Percentiles rank a stretch among this genome's conserved stretches.
These are phyloP conservation scores for Conger conger DNA, from an alignment of 2,113 vertebrate species.

Conservation along the genomic window DNA sequence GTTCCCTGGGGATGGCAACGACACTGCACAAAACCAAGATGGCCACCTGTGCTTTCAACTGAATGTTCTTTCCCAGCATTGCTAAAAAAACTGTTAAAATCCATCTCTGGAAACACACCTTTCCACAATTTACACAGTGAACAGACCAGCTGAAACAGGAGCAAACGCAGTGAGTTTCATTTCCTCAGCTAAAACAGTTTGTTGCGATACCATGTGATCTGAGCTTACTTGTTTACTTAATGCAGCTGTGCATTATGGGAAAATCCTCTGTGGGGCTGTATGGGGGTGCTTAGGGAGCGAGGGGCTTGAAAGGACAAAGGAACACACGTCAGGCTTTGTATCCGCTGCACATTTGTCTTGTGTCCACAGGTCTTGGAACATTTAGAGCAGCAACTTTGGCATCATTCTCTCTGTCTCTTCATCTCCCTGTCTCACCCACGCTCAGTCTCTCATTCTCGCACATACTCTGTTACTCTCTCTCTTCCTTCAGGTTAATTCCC, in stretches of 20 bases:
- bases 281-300: neutral
- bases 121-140: neutral
- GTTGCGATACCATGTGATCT: neutral
- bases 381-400: neutral
- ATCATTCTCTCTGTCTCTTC: neutral
- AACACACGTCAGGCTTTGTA: conserved; percentile 11
- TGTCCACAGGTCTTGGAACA: neutral
- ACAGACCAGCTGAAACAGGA: neutral
- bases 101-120: neutral
- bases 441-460: neutral
- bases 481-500: conserved; percentile 15
- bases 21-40: neutral
- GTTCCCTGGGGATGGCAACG: neutral
- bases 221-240: neutral
- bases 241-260: conserved; percentile 12
- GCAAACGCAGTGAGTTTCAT: neutral
- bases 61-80: neutral
- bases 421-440: neutral
- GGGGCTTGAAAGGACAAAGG: neutral
- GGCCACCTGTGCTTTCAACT: neutral
- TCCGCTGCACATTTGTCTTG: neutral
- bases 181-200: neutral
- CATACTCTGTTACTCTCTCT: neutral
- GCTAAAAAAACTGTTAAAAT: neutral
- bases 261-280: neutral